A percentile compares a stretch with the other conserved stretches of the same genome.
Evolutionary conservation across 2,888 invertebrate genomes (phyloP).

Genomic region (Zootermopsis nevadensis): DNA sequence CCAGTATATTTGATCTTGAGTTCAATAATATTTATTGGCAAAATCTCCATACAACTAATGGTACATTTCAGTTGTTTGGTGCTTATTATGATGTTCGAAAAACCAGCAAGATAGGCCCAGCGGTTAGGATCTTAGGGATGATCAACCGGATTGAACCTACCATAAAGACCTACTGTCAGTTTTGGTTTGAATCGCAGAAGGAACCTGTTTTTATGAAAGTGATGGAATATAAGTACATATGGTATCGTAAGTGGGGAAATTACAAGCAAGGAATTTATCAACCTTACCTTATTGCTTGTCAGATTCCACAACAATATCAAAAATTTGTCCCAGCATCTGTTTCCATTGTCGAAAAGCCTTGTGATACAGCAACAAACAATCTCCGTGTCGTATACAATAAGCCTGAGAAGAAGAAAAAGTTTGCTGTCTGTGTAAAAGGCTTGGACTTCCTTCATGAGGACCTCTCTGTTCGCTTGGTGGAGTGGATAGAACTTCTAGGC

Average conservation of each 20-base stretch:
- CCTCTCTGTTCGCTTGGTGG: conserved; percentile 87
- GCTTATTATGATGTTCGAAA: conserved; percentile 88
- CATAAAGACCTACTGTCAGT: conserved; percentile 84
- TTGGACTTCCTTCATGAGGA: conserved; percentile 93
- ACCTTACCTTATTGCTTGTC: conserved; percentile 90
- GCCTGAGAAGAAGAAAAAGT: conserved; percentile 77
- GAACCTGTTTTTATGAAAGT: conserved; percentile 85
- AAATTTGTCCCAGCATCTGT: conserved; percentile 83
- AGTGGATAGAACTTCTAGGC: conserved; percentile 92
- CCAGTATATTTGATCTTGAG: conserved; percentile 89
- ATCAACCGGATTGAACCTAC: conserved; percentile 89
- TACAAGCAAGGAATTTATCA: conserved; percentile 91
- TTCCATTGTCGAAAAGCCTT: conserved; percentile 85
- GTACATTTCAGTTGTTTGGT: conserved; percentile 91
- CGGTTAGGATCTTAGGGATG: conserved; percentile 87
- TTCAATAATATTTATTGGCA: conserved; percentile 97
- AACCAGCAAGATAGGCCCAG: conserved; percentile 82
- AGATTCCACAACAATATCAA: conserved; percentile 79
- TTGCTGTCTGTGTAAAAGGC: conserved; percentile 94
- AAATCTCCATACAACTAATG: conserved; percentile 81
- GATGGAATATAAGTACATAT: conserved; percentile 92
- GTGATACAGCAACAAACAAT: conserved; percentile 88
- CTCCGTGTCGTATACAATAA: conserved; percentile 84
- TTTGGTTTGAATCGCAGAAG: conserved; percentile 88
- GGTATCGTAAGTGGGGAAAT: conserved; percentile 95